phyloP scores from a whole-genome alignment of 2,113 vertebrate species.

The Himantopus leucocephalus region DNA sequence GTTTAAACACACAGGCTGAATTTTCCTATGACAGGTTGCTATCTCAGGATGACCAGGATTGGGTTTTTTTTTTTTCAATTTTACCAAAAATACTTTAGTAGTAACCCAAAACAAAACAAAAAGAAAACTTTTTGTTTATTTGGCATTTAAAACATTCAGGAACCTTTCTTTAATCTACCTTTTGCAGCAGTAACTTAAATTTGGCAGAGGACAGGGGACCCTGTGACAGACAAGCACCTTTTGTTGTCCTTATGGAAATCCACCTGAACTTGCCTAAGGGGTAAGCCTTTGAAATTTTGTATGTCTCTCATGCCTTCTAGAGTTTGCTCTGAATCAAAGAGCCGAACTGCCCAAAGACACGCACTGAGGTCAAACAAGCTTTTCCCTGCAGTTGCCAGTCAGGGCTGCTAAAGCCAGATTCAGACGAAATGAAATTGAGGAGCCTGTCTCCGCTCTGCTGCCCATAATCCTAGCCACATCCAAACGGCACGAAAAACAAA shows the following conservation, averaged over 20 bases:
- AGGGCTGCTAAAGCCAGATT: not conserved
- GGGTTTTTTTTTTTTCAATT: not conserved
- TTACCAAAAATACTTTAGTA: not conserved
- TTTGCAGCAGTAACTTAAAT: not conserved
- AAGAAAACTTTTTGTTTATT: not conserved
- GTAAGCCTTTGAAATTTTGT: not conserved
- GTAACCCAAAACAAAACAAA: not conserved
- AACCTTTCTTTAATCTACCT: not conserved
- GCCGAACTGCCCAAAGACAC: not conserved
- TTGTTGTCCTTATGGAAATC: not conserved
- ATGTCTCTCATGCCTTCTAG: not conserved
- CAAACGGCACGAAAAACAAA: not conserved
- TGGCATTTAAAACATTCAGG: not conserved
- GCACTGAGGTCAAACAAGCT: not conserved
- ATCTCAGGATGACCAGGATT: not conserved
- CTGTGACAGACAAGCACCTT: not conserved
- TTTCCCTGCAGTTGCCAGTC: not conserved
- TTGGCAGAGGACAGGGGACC: not conserved
- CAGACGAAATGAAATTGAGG: not conserved
- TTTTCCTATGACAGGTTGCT: not conserved
- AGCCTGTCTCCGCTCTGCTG: not conserved
- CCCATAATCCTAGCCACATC: not conserved
- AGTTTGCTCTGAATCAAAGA: not conserved
- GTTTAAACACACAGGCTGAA: not conserved
- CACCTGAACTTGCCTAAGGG: not conserved